Evolutionary conservation across 1,140 invertebrate species (phyloP), one percentile per base, ranked within the genome.

Genomic region (Diachasmimorpha longicaudata): DNA sequence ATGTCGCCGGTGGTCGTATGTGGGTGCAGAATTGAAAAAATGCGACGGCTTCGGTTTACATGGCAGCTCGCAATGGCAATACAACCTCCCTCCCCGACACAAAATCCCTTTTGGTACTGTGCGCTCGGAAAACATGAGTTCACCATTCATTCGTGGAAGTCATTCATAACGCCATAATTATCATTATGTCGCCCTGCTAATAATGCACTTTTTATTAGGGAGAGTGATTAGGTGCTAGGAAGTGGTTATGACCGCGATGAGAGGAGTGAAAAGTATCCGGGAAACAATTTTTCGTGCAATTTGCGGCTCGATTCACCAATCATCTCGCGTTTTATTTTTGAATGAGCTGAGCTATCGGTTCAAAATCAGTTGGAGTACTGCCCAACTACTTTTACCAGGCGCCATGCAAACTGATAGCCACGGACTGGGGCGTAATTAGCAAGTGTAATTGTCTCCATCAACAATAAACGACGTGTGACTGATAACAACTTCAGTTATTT

Each of bases 121-220:
- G 44, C 72, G n/a, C 66, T 74, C 72, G 19, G 63, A 74, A 74
- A 74, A 74, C 72, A 74, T 74, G 72, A n/a, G 66, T 44, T 55
- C 55, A 21, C 44, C 72, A 74, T 74, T 74, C 72, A 69, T 74
- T 69, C 72, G 68, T 69, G 39, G 66, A 74, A 69, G 44, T 48
- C 63, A 74, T 74, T 74, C 72, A 74, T 74, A n/a, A 19, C 16
- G 58, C 21, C 44, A 39, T 42, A 19, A 70, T 13, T 42, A 4
- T 70, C 9, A 42, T 23, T 44, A 37, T 37, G 0, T 31, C 21
- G n/a, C n/a, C 14, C 63, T 67, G 5, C 5, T 31, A 31, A 23
- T 9, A 67, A 31, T 67, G 21, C 63, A 11, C 3, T 67, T 67
- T 67, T 67, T 67, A 37, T 68, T 37, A 67, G 13, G 8, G 10